Evolutionary conservation across 2,113 vertebrate species (phyloP), one percentile per base, ranked within the genome.

Genomic region (Pheucticus melanocephalus): DNA sequence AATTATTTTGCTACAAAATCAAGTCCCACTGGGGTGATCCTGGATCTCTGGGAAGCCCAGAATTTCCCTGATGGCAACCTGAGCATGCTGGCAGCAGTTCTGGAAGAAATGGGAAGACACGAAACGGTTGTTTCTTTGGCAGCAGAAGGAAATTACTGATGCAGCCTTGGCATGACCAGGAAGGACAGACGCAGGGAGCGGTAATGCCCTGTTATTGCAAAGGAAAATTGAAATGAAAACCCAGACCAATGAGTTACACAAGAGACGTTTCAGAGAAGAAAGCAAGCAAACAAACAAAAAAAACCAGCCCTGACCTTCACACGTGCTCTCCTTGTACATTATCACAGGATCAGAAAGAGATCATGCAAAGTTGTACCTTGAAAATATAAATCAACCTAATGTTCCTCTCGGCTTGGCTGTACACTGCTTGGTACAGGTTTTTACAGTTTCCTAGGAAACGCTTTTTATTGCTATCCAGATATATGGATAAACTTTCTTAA

Each of bases 381-480:
- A 98, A 97, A 98, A 97, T 97, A 97, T 94, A 97, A 97, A 97
- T 97, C 97, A 97, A 96, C 95, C 90, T 97, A 96, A 97, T 94
- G 97, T 98, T 98, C 97, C 97, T 98, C 97, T 98, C 97, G 97
- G 98, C 98, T 98, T 97, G 98, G 98, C 98, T 98, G 98, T 98
- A 98, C 98, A 68, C 98, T 98, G 98, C 98, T 98, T 98, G 97
- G 98, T 99, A 99, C 98, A 98, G 98, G 98, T 98, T 98, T 98
- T 98, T 98, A 99, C 98, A 97, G 99, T 99, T 99, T 99, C 99
- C 98, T 98, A 99, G 99, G 99, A 99, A 99, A 99, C 99, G 98
- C 98, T 98, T 98, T 98, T 98, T 98, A 98, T 98, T 98, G 98
- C 98, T 98, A 98, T 99, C 98, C 98, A 98, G 98, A 98, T 99